Conservation (phyloP, 1,140 invertebrate species). For the Dreissena rostriformis region DNA sequence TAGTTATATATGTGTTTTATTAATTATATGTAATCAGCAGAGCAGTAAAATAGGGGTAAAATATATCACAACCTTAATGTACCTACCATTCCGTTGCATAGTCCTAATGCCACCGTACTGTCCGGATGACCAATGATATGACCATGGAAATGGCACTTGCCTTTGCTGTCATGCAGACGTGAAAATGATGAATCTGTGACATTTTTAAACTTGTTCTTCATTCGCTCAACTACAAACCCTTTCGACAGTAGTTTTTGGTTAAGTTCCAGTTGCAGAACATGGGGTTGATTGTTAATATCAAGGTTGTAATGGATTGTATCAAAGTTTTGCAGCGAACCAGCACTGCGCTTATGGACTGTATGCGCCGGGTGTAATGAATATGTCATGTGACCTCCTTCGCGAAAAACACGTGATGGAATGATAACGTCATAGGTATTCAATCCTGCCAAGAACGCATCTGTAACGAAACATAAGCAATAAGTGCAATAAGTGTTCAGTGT, state of each 20-base stretch:
- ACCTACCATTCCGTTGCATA: slow-evolving; percentile 45
- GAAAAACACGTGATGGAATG: background rate
- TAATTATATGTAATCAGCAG: no score
- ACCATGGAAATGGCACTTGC: slow-evolving; percentile 40
- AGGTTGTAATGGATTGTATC: slow-evolving; percentile 39
- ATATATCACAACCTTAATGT: background rate
- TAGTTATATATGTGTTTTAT: no score
- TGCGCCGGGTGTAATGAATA: background rate
- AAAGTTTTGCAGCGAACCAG: background rate
- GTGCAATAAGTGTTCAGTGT: no score
- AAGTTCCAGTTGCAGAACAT: slow-evolving; percentile 30
- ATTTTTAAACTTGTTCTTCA: slow-evolving; percentile 33
- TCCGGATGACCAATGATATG: slow-evolving; percentile 7
- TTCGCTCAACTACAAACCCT: slow-evolving; percentile 38
- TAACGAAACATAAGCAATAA: background rate
- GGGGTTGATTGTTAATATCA: slow-evolving; percentile 34
- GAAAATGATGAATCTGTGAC: slow-evolving; percentile 47
- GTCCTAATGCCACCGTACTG: slow-evolving; percentile 23
- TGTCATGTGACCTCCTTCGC: background rate
- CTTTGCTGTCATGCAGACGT: slow-evolving; percentile 1
- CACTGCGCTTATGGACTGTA: background rate
- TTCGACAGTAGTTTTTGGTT: slow-evolving; percentile 31
- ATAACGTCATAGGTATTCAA: background rate
- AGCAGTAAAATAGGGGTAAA: no score
- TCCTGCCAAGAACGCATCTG: background rate